phyloP scores from a whole-genome alignment of 2,113 vertebrate species.

The Cyphomyrus plagiostoma region DNA sequence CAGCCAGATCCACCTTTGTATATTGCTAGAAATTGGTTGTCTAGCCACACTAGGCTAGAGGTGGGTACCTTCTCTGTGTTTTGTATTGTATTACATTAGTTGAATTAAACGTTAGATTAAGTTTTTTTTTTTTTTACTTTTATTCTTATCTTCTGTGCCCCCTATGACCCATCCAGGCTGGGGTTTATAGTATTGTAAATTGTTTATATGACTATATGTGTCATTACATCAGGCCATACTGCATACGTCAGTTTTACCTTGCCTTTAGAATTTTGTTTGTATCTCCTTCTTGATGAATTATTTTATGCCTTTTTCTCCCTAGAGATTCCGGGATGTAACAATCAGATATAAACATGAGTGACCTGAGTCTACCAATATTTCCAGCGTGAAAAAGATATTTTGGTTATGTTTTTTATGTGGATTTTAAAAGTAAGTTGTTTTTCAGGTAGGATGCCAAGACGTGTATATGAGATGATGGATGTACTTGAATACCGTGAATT shows the following conservation, averaged over 20 bases:
- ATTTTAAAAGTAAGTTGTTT: background rate
- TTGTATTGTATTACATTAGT: background rate
- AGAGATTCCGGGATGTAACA: background rate
- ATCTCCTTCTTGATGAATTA: background rate
- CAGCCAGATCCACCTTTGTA: background rate
- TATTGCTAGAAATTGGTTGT: background rate
- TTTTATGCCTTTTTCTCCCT: background rate
- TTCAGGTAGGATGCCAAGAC: background rate
- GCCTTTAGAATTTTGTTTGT: background rate
- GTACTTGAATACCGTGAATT: background rate
- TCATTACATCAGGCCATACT: background rate
- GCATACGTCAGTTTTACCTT: background rate
- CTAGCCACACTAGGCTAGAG: background rate
- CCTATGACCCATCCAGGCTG: background rate
- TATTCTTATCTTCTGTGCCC: background rate
- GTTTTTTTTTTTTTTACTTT: background rate
- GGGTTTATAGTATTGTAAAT: background rate
- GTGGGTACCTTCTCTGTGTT: background rate
- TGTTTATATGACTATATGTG: background rate
- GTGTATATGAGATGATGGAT: background rate
- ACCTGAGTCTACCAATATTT: background rate
- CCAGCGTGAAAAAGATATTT: background rate
- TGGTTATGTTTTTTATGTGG: background rate
- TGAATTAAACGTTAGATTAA: background rate
- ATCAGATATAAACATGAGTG: background rate